Evolutionary conservation across 2,797 vertebrate genomes (phyloP).

Genomic region (Pangasius djambal): DNA sequence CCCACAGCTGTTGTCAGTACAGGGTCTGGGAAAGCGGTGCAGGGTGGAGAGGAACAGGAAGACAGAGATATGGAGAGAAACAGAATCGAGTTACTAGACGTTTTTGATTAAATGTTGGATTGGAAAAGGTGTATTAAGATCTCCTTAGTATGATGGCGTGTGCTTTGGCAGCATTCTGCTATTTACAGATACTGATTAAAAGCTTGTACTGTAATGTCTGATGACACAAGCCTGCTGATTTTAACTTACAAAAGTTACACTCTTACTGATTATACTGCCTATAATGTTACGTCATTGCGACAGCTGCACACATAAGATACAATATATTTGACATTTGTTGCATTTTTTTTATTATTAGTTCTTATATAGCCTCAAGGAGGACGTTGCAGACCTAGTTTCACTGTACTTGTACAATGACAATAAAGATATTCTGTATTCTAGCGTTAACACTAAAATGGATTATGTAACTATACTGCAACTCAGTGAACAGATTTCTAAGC

Average conservation of each 20-base stretch:
- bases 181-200: not conserved
- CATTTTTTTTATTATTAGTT: not conserved
- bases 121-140: not conserved
- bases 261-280: not conserved
- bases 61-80: not conserved
- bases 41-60: constrained; percentile 16
- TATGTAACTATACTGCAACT: not conserved
- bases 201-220: not conserved
- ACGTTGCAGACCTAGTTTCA: not conserved
- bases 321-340: not conserved
- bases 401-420: not conserved
- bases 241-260: not conserved
- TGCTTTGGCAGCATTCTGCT: not conserved
- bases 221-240: not conserved
- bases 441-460: not conserved
- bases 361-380: not conserved
- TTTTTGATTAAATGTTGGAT: not conserved
- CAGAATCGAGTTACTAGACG: not conserved
- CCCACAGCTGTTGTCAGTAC: constrained; percentile 58
- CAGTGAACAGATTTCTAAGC: not conserved
- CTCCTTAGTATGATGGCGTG: not conserved
- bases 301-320: not conserved
- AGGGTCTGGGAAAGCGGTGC: constrained; percentile 33
- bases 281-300: not conserved
- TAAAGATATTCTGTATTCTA: not conserved